These are phyloP conservation scores for Tokudaia tokunoshimensis DNA, from an alignment of 2,797 vertebrate species.

Conservation along the genomic window DNA sequence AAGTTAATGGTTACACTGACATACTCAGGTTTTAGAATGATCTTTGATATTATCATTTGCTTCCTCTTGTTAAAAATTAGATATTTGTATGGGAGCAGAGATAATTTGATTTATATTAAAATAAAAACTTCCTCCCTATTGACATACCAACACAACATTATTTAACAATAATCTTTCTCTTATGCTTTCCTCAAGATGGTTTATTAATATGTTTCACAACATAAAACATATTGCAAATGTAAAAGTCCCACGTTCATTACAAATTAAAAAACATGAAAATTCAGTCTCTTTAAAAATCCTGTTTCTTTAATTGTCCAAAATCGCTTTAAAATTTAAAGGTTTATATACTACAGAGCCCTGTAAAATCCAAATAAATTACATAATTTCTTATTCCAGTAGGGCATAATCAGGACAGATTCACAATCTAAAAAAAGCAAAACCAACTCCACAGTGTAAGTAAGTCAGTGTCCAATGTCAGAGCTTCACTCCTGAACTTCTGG, in stretches of 20 bases:
- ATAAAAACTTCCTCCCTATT: neutral
- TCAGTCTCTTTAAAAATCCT: no score
- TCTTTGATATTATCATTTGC: slow-evolving; percentile 13
- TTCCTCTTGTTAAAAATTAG: neutral
- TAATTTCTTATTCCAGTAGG: neutral
- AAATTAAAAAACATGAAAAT: neutral
- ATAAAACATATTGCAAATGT: neutral
- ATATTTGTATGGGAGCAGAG: neutral
- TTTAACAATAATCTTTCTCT: neutral
- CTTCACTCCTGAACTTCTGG: neutral
- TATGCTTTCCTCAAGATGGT: no score
- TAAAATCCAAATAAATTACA: neutral
- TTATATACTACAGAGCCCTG: neutral
- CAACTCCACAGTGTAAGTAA: neutral
- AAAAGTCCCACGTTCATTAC: neutral
- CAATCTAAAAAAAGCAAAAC: neutral
- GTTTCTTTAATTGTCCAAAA: neutral
- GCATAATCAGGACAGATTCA: neutral
- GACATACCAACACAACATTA: neutral
- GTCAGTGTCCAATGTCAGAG: neutral
- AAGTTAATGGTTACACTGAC: neutral
- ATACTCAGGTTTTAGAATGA: neutral
- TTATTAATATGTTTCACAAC: neutral
- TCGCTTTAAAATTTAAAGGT: neutral
- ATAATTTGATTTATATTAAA: neutral